A percentile compares a stretch with the other conserved stretches of the same genome.
Evolutionary conservation across 2,888 invertebrate genomes (phyloP).

Genomic region (Volucella bombylans): DNA sequence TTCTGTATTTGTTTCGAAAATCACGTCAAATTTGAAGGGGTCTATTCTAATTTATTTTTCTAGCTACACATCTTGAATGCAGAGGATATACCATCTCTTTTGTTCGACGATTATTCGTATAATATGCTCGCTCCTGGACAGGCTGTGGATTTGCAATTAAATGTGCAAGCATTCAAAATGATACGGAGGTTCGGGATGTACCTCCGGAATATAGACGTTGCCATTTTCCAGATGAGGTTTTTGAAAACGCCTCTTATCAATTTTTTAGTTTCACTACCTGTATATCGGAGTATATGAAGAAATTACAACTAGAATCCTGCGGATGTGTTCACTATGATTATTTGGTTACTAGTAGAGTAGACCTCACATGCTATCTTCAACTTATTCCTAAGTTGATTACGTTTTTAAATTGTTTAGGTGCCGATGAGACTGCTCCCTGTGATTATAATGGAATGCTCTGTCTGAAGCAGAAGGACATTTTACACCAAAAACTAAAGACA

Average conservation of each 20-base stretch:
- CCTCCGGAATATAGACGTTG: conserved; percentile 86
- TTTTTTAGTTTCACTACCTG: conserved; percentile 87
- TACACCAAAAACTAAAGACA: conserved; percentile 81
- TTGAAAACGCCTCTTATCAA: conserved; percentile 84
- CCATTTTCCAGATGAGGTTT: conserved; percentile 86
- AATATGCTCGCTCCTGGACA: neutral
- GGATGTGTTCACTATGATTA: conserved; percentile 87
- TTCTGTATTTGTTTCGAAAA: conserved; percentile 56
- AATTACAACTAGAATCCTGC: conserved; percentile 85
- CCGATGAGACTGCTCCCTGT: conserved; percentile 81
- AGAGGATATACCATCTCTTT: conserved; percentile 80
- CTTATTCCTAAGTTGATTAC: neutral
- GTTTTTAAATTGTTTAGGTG: neutral
- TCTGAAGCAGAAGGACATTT: conserved; percentile 84
- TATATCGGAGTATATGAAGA: conserved; percentile 86
- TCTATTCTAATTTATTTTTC: conserved; percentile 8
- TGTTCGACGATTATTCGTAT: conserved; percentile 72
- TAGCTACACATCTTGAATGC: conserved; percentile 78
- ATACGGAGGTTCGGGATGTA: conserved; percentile 85
- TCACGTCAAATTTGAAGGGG: neutral
- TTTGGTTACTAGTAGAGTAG: conserved; percentile 78
- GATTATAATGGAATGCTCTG: conserved; percentile 86
- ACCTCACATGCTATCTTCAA: too few relatives aligned
- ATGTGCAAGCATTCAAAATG: conserved; percentile 86
- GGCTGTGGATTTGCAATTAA: conserved; percentile 78